Evolutionary conservation across 1,140 invertebrate genomes (phyloP).

Genomic region (Hycleus cichorii): DNA sequence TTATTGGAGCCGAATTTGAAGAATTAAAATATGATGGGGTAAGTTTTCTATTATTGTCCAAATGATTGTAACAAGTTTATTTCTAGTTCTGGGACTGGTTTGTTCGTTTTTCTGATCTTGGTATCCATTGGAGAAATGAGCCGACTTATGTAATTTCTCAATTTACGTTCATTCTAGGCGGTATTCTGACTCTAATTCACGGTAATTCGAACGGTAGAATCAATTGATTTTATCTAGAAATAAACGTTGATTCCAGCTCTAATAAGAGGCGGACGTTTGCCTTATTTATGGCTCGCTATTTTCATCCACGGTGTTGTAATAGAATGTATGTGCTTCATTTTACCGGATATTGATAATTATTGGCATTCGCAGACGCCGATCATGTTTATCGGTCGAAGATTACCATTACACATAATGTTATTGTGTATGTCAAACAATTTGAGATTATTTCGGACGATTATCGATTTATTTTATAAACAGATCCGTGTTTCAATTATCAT

Average conservation of each 20-base stretch:
- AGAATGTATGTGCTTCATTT: conserved; percentile 53
- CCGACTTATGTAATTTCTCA: conserved; percentile 55
- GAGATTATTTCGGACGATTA: neutral
- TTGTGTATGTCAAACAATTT: conserved; percentile 54
- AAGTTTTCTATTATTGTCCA: conserved; percentile 1
- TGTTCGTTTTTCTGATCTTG: conserved; percentile 43
- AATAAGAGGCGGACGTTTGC: conserved; percentile 57
- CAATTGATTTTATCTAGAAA: conserved; percentile 7
- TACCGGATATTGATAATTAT: conserved; percentile 65
- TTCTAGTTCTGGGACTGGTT: conserved; percentile 51
- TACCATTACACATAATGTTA: conserved; percentile 64
- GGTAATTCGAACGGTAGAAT: conserved; percentile 40
- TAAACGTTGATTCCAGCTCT: conserved; percentile 47
- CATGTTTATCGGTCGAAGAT: conserved; percentile 57
- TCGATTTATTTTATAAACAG: conserved; percentile 42
- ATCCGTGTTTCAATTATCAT: conserved; percentile 69
- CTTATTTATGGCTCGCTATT: conserved; percentile 61
- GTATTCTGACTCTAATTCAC: conserved; percentile 49
- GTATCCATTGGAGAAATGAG: conserved; percentile 48
- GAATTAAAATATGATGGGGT: conserved; percentile 30
- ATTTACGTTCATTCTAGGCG: conserved; percentile 46
- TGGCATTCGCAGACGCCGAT: conserved; percentile 71
- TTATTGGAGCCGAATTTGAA: conserved; percentile 23
- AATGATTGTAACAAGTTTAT: neutral
- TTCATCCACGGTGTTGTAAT: conserved; percentile 59